phyloP scores from a whole-genome alignment of 1,140 invertebrate genomes.

The Coelopa frigida region DNA sequence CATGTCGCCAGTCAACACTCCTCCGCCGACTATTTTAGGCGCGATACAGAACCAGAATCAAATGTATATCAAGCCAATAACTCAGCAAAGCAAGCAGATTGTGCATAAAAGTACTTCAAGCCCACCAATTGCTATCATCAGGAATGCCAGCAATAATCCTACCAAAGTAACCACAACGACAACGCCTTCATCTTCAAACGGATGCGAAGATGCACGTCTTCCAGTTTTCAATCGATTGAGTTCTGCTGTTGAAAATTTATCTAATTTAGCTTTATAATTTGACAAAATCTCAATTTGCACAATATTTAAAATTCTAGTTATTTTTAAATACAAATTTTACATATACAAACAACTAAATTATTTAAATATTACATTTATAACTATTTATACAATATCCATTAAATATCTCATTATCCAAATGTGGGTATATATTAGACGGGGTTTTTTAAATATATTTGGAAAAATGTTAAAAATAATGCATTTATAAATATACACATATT shows the following conservation, averaged over 20 bases:
- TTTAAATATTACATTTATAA: conserved; percentile 7
- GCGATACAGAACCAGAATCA: conserved; percentile 9
- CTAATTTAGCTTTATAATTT: conserved; percentile 52
- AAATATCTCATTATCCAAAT: conserved; percentile 10
- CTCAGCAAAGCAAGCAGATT: conserved; percentile 25
- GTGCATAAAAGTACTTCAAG: conserved; percentile 35
- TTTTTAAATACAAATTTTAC: conserved; percentile 18
- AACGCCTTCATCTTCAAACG: conserved; percentile 16
- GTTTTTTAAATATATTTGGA: conserved; percentile 2
- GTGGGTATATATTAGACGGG: conserved; percentile 3
- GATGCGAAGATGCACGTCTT: conserved; percentile 46
- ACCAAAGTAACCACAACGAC: too few relatives aligned
- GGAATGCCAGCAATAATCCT: conserved; percentile 11
- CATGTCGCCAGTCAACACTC: conserved; percentile 37
- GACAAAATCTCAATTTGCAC: conserved; percentile 12
- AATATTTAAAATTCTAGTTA: conserved; percentile 40
- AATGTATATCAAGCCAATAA: conserved; percentile 19
- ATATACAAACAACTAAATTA: conserved; percentile 1
- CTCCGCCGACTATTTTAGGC: conserved; percentile 41
- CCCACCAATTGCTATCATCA: conserved; percentile 23
- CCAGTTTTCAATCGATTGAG: conserved; percentile 67
- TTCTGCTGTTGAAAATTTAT: conserved; percentile 52
- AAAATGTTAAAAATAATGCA: too few relatives aligned
- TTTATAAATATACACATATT: too few relatives aligned
- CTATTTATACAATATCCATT: conserved; percentile 8